phyloP scores from a whole-genome alignment of 2,113 vertebrate species.

The Orientallactaga bullata region DNA sequence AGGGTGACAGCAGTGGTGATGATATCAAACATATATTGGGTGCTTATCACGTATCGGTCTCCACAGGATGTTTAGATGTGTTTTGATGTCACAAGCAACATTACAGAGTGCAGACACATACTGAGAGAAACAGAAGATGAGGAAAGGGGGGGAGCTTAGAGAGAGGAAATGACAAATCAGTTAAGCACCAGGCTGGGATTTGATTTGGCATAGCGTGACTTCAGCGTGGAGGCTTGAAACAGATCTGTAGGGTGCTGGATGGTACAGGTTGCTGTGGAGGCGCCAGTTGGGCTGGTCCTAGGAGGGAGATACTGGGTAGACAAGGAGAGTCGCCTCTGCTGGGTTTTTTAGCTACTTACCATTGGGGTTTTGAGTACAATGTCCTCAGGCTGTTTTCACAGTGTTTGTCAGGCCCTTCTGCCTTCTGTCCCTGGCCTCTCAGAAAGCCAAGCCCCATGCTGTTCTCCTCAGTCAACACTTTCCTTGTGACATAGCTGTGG shows the following conservation, averaged over 20 bases:
- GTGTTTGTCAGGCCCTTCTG: background rate
- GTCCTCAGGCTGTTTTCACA: background rate
- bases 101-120: background rate
- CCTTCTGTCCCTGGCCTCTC: background rate
- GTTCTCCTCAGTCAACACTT: background rate
- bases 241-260: background rate
- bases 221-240: background rate
- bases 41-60: background rate
- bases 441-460: constrained; percentile 28
- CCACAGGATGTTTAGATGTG: background rate
- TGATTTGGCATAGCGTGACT: background rate
- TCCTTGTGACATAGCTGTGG: background rate
- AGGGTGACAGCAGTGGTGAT: background rate
- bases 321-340: background rate
- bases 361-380: background rate
- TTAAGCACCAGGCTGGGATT: background rate
- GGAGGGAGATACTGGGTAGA: background rate
- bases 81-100: background rate
- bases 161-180: background rate
- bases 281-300: background rate
- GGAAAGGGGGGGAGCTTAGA: background rate
- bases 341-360: background rate
- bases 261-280: background rate
- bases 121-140: background rate
- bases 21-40: background rate